Base-by-base conservation (phyloP, 1,140 invertebrate species). In the Drosophila sturtevanti region DNA sequence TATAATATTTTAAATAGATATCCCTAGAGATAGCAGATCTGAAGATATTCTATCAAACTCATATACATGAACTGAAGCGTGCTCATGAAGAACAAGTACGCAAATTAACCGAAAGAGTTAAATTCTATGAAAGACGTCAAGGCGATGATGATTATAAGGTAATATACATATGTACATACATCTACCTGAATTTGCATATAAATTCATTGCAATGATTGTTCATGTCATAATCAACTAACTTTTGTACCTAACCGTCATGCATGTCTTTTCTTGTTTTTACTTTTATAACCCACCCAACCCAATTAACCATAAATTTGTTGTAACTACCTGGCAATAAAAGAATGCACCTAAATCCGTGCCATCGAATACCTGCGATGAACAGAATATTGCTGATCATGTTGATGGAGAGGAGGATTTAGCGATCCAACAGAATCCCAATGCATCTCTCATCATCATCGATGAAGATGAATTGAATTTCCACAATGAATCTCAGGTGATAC, bases 401-500 rank as follows among this genome's bases (percentile, higher is more conserved):
- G 14, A 56, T 35, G 56, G 48, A 34, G 35, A 35, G 31, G 60
- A 61, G 14, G 41, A 38, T 38, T 38, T 38, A 9, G 22, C 37
- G 16, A 56, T 27, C 27, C 16, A 63, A 48, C 24, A 41, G 44
- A 51, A 73, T 66, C 64, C 66, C 9, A 89, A 86, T 48, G 75
- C 72, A 11, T 91, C 90, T 6, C 65, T 90, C 18, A 90, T 91
- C 24, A 91, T 91, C 22, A 91, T 91, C 67, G 90, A 91, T 56
- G 75, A 91, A 72, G 90, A 91, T 61, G 90, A 91, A 55, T 21
- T 91, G 59, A 91, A 90, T 59, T 52, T 73, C n/a, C 79, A 89
- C 27, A 92, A 91, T 52, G 62, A 92, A 67, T 90, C 93, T 56
- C 87, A 92, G 65, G 82, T 91, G 78, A 77, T 93, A 59, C 77